phyloP scores from a whole-genome alignment of 2,888 invertebrate genomes.

The Synergus japonicus region DNA sequence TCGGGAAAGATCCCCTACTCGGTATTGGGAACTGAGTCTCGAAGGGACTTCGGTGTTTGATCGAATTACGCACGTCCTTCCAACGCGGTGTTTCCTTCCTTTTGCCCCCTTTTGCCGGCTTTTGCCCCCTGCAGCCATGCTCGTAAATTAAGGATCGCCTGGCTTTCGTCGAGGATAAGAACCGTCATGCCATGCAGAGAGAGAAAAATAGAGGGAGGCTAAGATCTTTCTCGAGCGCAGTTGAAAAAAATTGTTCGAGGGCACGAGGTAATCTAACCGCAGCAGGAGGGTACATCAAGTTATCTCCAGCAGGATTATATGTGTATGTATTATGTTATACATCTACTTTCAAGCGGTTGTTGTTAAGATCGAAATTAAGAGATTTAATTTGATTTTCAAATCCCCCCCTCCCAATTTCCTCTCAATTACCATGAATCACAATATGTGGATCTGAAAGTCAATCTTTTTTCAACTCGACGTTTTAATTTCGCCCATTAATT shows the following conservation, averaged over 20 bases:
- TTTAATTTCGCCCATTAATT: neutral
- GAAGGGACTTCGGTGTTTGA: neutral
- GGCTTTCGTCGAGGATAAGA: conserved; percentile 2
- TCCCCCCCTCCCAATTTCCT: neutral
- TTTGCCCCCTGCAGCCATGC: neutral
- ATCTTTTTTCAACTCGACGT: neutral
- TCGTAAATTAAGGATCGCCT: conserved; percentile 12
- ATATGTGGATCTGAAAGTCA: neutral
- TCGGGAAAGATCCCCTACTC: neutral
- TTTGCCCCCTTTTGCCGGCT: neutral
- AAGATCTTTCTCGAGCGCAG: neutral
- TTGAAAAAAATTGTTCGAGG: neutral
- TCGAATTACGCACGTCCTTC: conserved; percentile 3
- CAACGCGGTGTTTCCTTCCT: neutral
- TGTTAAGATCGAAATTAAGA: no score
- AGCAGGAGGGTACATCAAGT: neutral
- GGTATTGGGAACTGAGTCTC: neutral
- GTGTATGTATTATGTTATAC: no score
- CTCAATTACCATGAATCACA: neutral
- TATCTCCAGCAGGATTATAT: neutral
- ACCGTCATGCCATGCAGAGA: neutral
- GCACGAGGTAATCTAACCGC: neutral
- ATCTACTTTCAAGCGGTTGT: no score
- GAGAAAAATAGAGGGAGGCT: neutral
- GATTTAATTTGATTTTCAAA: no score